Base-by-base conservation (phyloP, 2,113 vertebrate species). In the Balaeniceps rex region DNA sequence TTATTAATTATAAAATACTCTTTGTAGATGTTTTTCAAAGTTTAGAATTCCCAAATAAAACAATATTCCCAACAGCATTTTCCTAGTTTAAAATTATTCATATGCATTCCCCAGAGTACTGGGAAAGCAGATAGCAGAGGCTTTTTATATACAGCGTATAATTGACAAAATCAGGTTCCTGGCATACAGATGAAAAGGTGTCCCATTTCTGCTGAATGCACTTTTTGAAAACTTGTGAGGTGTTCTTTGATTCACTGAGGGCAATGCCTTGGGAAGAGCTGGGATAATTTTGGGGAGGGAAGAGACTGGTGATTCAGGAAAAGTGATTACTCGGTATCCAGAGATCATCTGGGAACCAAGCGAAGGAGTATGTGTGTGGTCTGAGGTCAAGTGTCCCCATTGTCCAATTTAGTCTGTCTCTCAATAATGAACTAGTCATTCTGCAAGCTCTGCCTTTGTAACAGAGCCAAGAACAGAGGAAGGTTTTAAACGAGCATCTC, bases 81-180 rank as follows among this genome's bases (percentile, higher is more conserved):
- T 78, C 65, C 70, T 82, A 24, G 34, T 95, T 94, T 93, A 89
- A 94, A 89, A 93, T 81, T 79, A 95, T 91, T 95, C 84, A 52
- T 65, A 28, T 19, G 26, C 25, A 24, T 95, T 95, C 94, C 78
- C 89, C 54, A 66, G 94, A 84, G 95, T 79, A 79, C 83, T 51
- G 29, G 44, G 89, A 92, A 84, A 89, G 92, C 65, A 97, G 92
- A 90, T 68, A 96, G 90, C 61, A 88, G 87, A 92, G 44, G 52
- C 40, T 91, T 96, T 97, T 92, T 72, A 89, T 79, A 91, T 63
- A 61, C 57, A 70, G 65, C 5, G 0, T 69, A 54, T 94, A 97
- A 97, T 69, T 87, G 94, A 93, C 78, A 94, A 94, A 96, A 95
- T 69, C 87, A 83, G 57, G 65, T 87, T 94, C 74, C 70, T n/a